Base-by-base conservation (phyloP, 2,888 invertebrate species). In the Smittia aterrima region DNA sequence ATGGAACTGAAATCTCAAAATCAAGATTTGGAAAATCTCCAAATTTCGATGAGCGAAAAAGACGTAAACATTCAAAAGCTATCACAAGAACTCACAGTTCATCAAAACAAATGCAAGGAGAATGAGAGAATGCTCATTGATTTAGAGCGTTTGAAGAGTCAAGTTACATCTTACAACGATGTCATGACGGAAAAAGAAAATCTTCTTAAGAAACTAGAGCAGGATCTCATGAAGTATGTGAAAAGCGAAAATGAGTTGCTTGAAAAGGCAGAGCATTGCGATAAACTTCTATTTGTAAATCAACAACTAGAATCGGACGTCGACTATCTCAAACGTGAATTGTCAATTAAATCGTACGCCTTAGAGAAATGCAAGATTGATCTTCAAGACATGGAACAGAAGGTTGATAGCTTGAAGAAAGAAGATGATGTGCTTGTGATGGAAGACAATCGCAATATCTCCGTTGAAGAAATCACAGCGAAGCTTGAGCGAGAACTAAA, bases 401-500 rank as follows among this genome's bases (percentile, higher is more conserved):
- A 74, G 20, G 40, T 66, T 1, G 62, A 58, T 18, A 40, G 38
- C 1, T n/a, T 72, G n/a, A 72, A 72, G 54, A 67, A 67, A 6
- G 20, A 20, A 18, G 67, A 38, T 20, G 67, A 32, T n/a, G 40
- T 22, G 1, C n/a, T n/a, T 6, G 41, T 11, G 1, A 20, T 22
- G 1, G 20, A 13, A n/a, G 16, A 22, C 1, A 24, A 13, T 40
- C 16, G 62, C 1, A 18, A 53, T 41, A 16, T 41, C 3, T 74
- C 74, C 4, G 32, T 66, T 4, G 86, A 86, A 75, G 86, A 86
- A 77, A 85, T 87, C 22, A 83, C 86, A 1, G 84, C 84, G 53
- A 83, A 86, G 80, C 84, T 89, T 1, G 85, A 86, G 66, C 84
- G 85, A 75, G 87, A 89, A 77, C 78, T 89, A 1, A 85, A 88